Base-by-base conservation (phyloP, 2,113 vertebrate genomes). In the Erythrocercus mccallii region DNA sequence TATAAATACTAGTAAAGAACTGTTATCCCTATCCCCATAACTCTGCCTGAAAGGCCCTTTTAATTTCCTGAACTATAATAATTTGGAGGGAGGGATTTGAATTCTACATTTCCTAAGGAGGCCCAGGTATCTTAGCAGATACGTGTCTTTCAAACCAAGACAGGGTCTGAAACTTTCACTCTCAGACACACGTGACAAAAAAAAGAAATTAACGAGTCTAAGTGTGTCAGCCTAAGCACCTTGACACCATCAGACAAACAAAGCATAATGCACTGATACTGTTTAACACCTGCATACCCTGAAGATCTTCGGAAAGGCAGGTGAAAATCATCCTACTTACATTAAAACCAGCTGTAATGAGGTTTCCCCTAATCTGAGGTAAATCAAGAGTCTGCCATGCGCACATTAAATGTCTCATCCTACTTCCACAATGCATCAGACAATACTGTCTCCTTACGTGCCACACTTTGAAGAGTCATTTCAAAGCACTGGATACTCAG, bases 301-400 rank as follows among this genome's bases (percentile, higher is more conserved):
- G n/a, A 80, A 86, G 54, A 65, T 30, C 45, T 66, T 57, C 42
- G 45, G 38, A 81, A 80, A 90, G 51, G 68, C 51, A 73, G 37
- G 47, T 74, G 71, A 95, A 82, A 89, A 88, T 88, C 62, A 73
- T 24, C 66, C 85, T 90, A 68, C 45, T 90, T 62, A 91, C 30
- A 70, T 2, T 79, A 78, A 90, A 81, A 57, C 15, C 66, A 90
- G 25, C 11, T 66, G 33, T 83, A 92, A 93, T 48, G 64, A 91
- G 85, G 90, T 86, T 38, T 72, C 28, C 14, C n/a, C 54, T 85
- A 45, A 91, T 66, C 81, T 76, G 57, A 11, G 31, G 69, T 50
- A 84, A 84, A 73, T 48, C 38, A 48, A 61, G 62, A 81, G 73
- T 22, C 47, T 80, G 62, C 35, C 61, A 30, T 1, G 17, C 17